Base-by-base conservation (phyloP, 2,888 invertebrate genomes). In the Drosophila leonis region DNA sequence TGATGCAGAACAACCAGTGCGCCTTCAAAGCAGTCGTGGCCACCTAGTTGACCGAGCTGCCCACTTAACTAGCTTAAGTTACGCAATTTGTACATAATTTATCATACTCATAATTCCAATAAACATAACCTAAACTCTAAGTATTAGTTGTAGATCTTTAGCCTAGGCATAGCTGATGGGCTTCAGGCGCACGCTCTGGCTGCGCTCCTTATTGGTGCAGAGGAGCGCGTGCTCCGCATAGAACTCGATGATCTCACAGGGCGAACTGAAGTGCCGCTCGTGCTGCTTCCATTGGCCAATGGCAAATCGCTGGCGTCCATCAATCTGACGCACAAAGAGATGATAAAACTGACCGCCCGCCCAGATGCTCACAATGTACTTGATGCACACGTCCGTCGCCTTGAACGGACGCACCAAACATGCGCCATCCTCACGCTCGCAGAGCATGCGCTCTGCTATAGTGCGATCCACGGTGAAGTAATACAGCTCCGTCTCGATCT, bases 11-110 rank as follows among this genome's bases (percentile, higher is more conserved):
- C 29, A 95, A 95, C 82, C 94, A 95, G 48, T 97, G 97, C 92
- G 96, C 97, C 67, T 96, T 97, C 93, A 96, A 97, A 92, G 98
- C 97, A 3, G 96, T 98, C 31, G 97, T 98, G 46, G 95, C 97
- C 75, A 98, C 98, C 65, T 97, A 93, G 61, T 93, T 9, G 15
- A 18, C n/a, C 18, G 33, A 13, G 24, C 37, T 29, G 29, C 33
- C 33, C 24, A 18, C 49, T 54, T 37, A 39, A 44, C 37, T 37
- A 20, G 46, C 64, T 39, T 78, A 65, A 75, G 64, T 49, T 72
- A 75, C 37, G 46, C 51, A 67, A 69, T 81, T 78, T 87, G 88
- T 87, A 86, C 78, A 87, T 84, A 84, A 29, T 63, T 77, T 61
- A 77, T 64, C 63, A 37, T 72, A 70, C 35, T 69, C 35, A n/a